Conservation (phyloP, 30 jellyfish, hydroid and myxozoan species). For the Rhopilema esculentum region DNA sequence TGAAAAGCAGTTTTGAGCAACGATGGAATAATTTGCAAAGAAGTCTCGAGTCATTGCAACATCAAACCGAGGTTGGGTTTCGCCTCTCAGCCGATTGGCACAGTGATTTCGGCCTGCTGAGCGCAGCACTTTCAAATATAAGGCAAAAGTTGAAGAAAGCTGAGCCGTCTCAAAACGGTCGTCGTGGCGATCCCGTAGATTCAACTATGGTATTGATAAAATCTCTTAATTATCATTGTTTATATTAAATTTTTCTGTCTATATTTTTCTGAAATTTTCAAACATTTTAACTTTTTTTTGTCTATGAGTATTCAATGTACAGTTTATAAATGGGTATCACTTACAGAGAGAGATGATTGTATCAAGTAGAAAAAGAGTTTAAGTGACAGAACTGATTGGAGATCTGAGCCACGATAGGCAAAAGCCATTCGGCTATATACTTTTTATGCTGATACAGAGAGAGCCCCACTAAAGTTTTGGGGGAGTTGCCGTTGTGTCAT, state of each 20-base stretch:
- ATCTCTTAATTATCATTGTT: background rate
- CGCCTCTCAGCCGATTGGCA: conserved; percentile 18
- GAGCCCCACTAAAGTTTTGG: too few species aligned
- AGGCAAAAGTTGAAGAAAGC: background rate
- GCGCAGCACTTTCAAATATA: background rate
- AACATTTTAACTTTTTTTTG: too few species aligned
- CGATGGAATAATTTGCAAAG: conserved; percentile 71
- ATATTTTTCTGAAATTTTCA: too few species aligned
- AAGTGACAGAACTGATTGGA: too few species aligned
- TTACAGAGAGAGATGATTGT: too few species aligned
- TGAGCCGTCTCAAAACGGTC: background rate
- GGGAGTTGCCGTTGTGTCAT: too few species aligned
- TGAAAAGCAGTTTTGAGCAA: conserved; percentile 81
- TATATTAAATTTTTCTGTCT: background rate
- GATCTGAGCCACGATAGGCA: too few species aligned
- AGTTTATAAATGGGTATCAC: too few species aligned
- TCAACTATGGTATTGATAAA: background rate
- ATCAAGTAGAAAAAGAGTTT: too few species aligned
- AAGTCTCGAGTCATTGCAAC: conserved; percentile 27
- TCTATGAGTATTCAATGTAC: too few species aligned
- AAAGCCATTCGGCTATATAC: too few species aligned
- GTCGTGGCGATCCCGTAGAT: background rate
- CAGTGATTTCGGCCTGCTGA: conserved; percentile 15
- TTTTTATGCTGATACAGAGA: too few species aligned
- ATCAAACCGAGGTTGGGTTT: conserved; percentile 36